A percentile compares a stretch with the other conserved stretches of the same genome.
phyloP scores from a whole-genome alignment of 2,113 vertebrate species.

The Neopipo cinnamomea region DNA sequence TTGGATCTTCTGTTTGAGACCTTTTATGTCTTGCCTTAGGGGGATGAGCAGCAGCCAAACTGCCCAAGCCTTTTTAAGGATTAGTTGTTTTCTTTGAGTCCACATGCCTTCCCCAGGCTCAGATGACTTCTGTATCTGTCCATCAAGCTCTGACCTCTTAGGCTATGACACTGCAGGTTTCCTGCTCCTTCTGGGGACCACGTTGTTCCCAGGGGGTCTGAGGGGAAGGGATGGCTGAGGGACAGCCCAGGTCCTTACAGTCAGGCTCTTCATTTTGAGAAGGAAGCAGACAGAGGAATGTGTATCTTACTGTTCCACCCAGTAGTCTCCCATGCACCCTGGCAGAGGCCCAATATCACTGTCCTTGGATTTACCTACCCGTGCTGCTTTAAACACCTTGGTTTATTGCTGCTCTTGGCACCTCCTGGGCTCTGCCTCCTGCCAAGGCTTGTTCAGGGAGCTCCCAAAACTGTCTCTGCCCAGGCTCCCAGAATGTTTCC shows the following conservation, averaged over 20 bases:
- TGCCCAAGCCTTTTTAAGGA: not conserved
- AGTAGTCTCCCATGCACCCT: not conserved
- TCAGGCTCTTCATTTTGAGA: not conserved
- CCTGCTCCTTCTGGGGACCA: not conserved
- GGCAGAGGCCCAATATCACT: not conserved
- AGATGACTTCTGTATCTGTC: not conserved
- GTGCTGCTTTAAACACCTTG: not conserved
- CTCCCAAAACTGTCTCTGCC: not conserved
- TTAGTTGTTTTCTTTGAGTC: not conserved
- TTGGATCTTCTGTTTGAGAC: not conserved
- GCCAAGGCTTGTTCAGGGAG: not conserved
- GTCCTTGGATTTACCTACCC: not conserved
- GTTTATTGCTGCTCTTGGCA: conserved; percentile 4
- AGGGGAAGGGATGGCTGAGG: not conserved
- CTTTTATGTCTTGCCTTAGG: not conserved
- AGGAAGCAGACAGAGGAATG: not conserved
- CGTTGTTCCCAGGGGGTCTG: fast-evolving
- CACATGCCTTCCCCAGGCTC: not conserved
- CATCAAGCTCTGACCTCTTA: not conserved
- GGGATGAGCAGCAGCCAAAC: not conserved
- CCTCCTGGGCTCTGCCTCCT: not conserved
- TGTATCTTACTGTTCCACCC: not conserved
- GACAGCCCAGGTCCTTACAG: not conserved
- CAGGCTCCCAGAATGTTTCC: not conserved
- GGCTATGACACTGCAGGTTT: not conserved